Base-by-base conservation (phyloP, 2,797 vertebrate genomes). In the Anguilla obscura region DNA sequence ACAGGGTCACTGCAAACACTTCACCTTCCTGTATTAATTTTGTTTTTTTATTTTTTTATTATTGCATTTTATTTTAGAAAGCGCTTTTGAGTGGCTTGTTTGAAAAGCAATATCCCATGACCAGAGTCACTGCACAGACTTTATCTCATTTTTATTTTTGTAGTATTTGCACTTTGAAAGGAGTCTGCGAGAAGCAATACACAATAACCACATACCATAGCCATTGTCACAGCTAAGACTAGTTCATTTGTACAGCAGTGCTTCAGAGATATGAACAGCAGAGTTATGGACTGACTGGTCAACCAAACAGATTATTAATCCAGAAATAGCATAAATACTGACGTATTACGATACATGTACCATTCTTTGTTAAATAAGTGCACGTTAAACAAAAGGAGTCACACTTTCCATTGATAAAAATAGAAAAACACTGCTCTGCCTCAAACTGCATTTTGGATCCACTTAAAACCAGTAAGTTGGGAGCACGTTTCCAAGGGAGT, bases 41-140 rank as follows among this genome's bases (percentile, higher is more conserved):
- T 4, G 2, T 0, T 71, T 79, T 21, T 79, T 74, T 30, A 33
- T 33, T 33, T 79, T 21, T 79, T 74, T 30, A 33, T 33, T 33
- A 30, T 74, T 74, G 12, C 69, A 2, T 33, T 74, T 74, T 74
- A 74, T 74, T 74, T 33, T 74, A 36, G 30, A 30, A 74, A 74
- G 69, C 69, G 12, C 10, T 74, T 69, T 74, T 74, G 69, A 74
- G 69, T 16, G 27, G 66, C 6, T 69, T 27, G 66, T 69, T 69
- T 69, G 66, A 69, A 69, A 69, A 74, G 69, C 69, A 74, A 74
- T 74, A 74, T 74, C 27, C 69, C 69, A 16, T 79, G 18, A 79
- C 12, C 12, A 45, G 33, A 36, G 36, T 6, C 33, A 79, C 4
- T 21, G 33, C 33, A 79, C 14, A 21, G 33, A 79, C 74, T 45